These are phyloP conservation scores for Diuraphis noxia DNA, from an alignment of 1,140 invertebrate genomes.

Conservation along the genomic window DNA sequence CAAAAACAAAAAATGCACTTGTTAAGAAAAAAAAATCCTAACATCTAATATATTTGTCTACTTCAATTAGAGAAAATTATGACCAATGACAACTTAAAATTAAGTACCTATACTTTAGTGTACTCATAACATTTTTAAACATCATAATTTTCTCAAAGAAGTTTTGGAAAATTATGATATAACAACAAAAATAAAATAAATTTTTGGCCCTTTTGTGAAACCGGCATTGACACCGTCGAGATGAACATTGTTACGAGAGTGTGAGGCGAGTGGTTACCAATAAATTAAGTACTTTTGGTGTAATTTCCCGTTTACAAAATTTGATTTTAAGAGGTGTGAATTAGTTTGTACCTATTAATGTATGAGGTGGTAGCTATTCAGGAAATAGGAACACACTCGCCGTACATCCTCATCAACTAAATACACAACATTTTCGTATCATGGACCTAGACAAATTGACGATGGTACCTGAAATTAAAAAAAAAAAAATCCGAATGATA, in stretches of 20 bases:
- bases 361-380: conserved; percentile 53
- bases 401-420: conserved; percentile 54
- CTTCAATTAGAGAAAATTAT: conserved; percentile 43
- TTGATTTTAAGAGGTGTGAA: conserved; percentile 48
- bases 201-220: conserved; percentile 31
- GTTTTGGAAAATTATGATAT: conserved; percentile 1
- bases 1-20: conserved; percentile 53
- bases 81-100: not conserved
- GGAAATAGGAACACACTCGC: conserved; percentile 53
- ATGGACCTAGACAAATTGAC: conserved; percentile 49
- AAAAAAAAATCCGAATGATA: conserved; percentile 51
- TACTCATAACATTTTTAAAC: not conserved
- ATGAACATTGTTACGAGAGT: conserved; percentile 49
- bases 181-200: conserved; percentile 33
- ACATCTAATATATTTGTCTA: conserved; percentile 32
- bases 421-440: conserved; percentile 53
- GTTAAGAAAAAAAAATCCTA: conserved; percentile 54
- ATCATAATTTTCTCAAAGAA: conserved; percentile 46
- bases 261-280: conserved; percentile 53
- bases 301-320: conserved; percentile 53
- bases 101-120: not conserved
- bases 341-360: conserved; percentile 52
- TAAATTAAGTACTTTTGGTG: conserved; percentile 34
- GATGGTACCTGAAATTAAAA: conserved; percentile 51
- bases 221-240: conserved; percentile 25